A percentile compares a stretch with the other conserved stretches of the same genome.
Evolutionary conservation across 2,888 invertebrate species (phyloP).

Genomic region (Pasiphila rectangulata): DNA sequence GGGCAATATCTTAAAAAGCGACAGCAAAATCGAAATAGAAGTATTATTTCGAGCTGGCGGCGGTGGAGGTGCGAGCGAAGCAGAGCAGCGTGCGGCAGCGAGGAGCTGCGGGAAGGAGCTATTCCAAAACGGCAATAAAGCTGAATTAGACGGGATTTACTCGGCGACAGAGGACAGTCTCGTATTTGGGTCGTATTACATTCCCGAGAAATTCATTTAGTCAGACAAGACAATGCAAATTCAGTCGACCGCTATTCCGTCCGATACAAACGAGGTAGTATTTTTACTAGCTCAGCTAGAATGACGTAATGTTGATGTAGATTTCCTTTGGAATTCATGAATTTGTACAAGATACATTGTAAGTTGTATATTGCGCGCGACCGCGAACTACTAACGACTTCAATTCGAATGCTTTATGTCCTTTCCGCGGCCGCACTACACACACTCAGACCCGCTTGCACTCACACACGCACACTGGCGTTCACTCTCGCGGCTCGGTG

Average conservation of each 20-base stretch:
- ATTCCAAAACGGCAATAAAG: slow-evolving; percentile 19
- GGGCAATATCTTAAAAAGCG: too few species aligned
- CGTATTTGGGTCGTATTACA: slow-evolving; percentile 2
- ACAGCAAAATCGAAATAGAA: too few species aligned
- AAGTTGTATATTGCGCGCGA: background rate
- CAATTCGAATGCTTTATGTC: slow-evolving; percentile 1
- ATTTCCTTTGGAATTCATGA: too few species aligned
- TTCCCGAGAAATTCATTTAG: background rate
- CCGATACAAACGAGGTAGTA: too few species aligned
- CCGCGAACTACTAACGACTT: background rate
- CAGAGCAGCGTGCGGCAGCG: too few species aligned
- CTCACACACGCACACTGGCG: background rate
- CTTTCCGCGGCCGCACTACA: background rate
- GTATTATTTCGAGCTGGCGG: too few species aligned
- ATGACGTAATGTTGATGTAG: too few species aligned
- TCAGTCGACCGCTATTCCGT: background rate
- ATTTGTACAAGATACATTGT: background rate
- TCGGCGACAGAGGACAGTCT: slow-evolving; percentile 7
- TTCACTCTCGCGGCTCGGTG: background rate
- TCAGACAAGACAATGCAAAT: background rate
- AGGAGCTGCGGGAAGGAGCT: slow-evolving; percentile 12
- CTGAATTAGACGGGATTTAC: slow-evolving; percentile 13
- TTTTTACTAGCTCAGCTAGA: too few species aligned
- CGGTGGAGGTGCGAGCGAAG: too few species aligned
- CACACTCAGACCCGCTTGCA: background rate